Base-by-base conservation (phyloP, 1,140 invertebrate genomes). In the Aethina tumida region DNA sequence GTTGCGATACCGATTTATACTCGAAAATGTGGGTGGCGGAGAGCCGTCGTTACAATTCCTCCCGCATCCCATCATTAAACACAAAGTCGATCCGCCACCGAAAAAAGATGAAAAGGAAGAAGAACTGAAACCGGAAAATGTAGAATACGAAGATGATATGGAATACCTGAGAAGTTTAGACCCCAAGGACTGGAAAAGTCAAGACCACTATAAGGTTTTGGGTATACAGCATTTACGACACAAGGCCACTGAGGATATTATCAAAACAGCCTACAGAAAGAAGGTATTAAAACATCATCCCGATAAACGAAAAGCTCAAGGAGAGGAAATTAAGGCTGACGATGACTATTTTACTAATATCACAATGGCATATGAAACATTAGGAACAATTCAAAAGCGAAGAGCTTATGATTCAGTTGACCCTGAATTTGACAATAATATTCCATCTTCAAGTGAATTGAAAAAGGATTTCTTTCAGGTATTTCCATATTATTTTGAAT, bases 271-370 rank as follows among this genome's bases (percentile, higher is more conserved):
- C 19, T 96, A 91, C 79, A 75, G 81, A 66, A 82, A 69, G 53
- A 92, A 91, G 67, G 94, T 98, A 17, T 67, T 99, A 16, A 81
- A 81, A 53, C 95, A 99, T 65, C 96, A 99, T 70, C 96, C 96
- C 0, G 96, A 99, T 63, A 99, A 99, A 63, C 73, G 94, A 39
- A 84, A 90, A 71, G 84, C 80, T 33, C 69, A 77, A 63, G 84
- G 90, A 25, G 88, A 92, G 62, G 78, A 86, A 50, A 74, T 93
- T 7, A 73, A 78, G 42, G 69, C 75, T 1, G 88, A 92, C 48
- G 84, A 93, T 56, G 94, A 97, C 67, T 97, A 98, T 66, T 99
- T 97, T 62, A 92, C 93, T 0, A 97, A 94, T 60, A 98, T 99
- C 53, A 97, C 94, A n/a, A 92, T 91, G 71, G 94, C 94, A 9